Conservation (phyloP, 2,113 vertebrate species). For the Cryptomyrus ogoouensis region DNA sequence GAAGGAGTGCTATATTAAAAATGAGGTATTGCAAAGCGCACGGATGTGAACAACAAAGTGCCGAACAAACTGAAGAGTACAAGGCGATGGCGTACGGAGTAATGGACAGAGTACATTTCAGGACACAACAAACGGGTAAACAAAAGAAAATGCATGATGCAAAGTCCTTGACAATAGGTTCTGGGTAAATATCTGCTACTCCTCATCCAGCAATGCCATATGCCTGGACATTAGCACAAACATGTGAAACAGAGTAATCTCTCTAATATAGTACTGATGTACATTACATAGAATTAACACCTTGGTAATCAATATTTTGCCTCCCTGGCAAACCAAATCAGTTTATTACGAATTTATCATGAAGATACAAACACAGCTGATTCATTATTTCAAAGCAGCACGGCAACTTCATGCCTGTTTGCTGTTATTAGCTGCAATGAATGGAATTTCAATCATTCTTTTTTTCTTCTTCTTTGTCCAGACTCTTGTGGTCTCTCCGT, state of each 20-base stretch:
- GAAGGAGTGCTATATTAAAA: background rate
- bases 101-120: background rate
- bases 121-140: background rate
- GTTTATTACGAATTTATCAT: background rate
- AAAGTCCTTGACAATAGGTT: background rate
- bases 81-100: background rate
- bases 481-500: background rate
- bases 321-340: background rate
- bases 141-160: background rate
- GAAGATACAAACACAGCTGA: background rate
- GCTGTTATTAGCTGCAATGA: background rate
- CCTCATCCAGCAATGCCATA: background rate
- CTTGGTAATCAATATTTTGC: background rate
- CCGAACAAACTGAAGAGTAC: background rate
- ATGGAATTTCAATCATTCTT: background rate
- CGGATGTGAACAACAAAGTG: background rate
- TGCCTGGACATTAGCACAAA: background rate
- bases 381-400: background rate
- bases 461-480: background rate
- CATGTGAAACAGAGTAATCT: background rate
- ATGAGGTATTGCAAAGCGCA: background rate
- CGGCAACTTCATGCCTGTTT: background rate
- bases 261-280: background rate
- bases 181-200: background rate
- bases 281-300: background rate